Base-by-base conservation (phyloP, 2,113 vertebrate species). In the Nettapus auritus region DNA sequence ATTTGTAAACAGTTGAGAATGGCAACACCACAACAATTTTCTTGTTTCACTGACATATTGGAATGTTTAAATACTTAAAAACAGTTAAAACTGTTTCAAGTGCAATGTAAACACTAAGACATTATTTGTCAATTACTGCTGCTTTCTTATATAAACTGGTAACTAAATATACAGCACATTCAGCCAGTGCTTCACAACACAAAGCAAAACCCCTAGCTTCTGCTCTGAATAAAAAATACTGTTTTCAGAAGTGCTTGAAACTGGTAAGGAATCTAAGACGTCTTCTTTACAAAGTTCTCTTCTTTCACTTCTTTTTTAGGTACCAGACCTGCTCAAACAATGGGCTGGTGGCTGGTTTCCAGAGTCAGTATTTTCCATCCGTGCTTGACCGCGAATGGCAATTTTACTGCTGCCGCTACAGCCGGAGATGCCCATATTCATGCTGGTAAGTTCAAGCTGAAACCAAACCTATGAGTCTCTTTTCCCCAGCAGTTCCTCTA, bases 371-470 rank as follows among this genome's bases (percentile, higher is more conserved):
- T 96, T 99, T 99, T 73, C 98, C 99, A 38, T 98, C 99, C 0
- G 98, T 99, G 86, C 98, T 99, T 82, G 99, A 99, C 93, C 98
- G 99, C 3, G 99, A 99, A 88, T 99, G 99, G 99, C 99, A 99
- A 77, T 99, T 99, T 91, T 99, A 99, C 97, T 99, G 99, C 96
- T 99, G 99, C 92, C 98, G 98, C 50, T 99, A 99, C 7, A 98
- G 98, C 93, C 98, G 98, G 91, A 98, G 98, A 40, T 99, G 99
- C 67, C 99, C 99, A 0, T 99, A 99, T 82, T 98, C 98, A 64
- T 99, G 99, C 98, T 99, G 99, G 99, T 99, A 97, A 93, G 99
- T 98, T 70, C 34, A 78, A 74, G 53, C 40, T 83, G 74, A 48
- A 85, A 75, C 20, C 53, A 77, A 80, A 81, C 44, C 56, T 28